phyloP scores from a whole-genome alignment of 2,888 invertebrate genomes.

The Eudasyphora cyanicolor region DNA sequence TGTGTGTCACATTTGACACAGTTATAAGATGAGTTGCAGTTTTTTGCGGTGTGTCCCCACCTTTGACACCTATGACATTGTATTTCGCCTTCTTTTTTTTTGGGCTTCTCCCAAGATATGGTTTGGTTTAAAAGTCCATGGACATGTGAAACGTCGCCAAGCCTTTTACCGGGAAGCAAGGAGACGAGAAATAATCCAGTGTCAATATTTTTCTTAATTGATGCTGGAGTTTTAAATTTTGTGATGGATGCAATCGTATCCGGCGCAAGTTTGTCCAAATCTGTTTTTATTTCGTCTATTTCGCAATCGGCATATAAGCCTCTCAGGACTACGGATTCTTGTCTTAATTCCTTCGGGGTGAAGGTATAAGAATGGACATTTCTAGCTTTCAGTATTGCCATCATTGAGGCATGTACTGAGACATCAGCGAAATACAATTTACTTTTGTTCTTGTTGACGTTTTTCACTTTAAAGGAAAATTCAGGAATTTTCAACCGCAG shows the following conservation, averaged over 20 bases:
- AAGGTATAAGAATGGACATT: too few species aligned
- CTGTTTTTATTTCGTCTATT: too few species aligned
- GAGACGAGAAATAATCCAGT: neutral
- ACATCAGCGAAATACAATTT: neutral
- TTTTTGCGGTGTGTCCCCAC: neutral
- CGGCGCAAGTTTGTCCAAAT: too few species aligned
- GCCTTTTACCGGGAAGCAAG: neutral
- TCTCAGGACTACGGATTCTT: neutral
- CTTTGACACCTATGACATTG: neutral
- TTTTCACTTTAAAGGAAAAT: neutral
- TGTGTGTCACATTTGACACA: neutral
- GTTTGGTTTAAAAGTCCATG: neutral
- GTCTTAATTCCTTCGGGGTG: too few species aligned
- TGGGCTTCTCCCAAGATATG: constrained; percentile 11
- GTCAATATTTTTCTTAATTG: neutral
- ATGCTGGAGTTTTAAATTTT: neutral
- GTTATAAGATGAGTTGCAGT: neutral
- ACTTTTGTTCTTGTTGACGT: neutral
- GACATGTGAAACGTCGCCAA: neutral
- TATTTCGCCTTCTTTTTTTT: neutral
- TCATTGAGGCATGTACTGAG: neutral
- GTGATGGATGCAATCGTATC: too few species aligned
- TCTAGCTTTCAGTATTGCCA: neutral
- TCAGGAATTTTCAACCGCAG: too few species aligned
- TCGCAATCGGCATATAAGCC: neutral